phyloP scores from a whole-genome alignment of 2,888 invertebrate species.

The Sesamia inferens region DNA sequence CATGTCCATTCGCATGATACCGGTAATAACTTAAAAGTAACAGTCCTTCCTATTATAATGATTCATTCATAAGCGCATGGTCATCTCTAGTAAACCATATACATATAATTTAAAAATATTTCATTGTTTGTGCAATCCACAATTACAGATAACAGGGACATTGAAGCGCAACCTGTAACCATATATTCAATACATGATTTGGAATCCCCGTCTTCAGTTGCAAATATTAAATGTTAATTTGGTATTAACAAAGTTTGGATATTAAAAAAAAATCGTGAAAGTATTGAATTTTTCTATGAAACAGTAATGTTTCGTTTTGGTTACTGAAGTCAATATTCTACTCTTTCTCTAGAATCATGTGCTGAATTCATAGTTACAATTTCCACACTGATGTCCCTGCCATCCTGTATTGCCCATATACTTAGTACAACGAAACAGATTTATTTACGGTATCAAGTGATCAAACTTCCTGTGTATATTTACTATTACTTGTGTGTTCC shows the following conservation, averaged over 20 bases:
- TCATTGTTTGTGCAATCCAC: neutral
- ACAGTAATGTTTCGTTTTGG: neutral
- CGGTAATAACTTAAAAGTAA: slow-evolving; percentile 22
- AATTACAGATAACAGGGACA: neutral
- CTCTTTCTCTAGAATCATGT: neutral
- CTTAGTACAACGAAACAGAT: neutral
- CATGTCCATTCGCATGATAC: slow-evolving; percentile 78
- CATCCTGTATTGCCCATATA: neutral
- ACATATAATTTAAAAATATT: neutral
- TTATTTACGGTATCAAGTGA: slow-evolving; percentile 51
- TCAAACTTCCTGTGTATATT: slow-evolving; percentile 43
- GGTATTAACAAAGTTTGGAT: neutral
- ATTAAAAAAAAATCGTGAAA: neutral
- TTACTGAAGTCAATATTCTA: neutral
- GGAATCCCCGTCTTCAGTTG: neutral
- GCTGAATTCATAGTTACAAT: neutral
- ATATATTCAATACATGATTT: neutral
- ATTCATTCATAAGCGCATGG: neutral
- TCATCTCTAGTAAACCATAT: slow-evolving; percentile 6
- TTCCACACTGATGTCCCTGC: neutral
- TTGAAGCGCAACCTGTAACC: neutral
- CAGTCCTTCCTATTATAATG: neutral
- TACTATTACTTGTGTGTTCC: slow-evolving; percentile 13
- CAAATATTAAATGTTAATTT: too few species aligned
- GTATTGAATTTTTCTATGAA: neutral